Conservation (phyloP, 2,888 invertebrate genomes). For the Baronia brevicornis region DNA sequence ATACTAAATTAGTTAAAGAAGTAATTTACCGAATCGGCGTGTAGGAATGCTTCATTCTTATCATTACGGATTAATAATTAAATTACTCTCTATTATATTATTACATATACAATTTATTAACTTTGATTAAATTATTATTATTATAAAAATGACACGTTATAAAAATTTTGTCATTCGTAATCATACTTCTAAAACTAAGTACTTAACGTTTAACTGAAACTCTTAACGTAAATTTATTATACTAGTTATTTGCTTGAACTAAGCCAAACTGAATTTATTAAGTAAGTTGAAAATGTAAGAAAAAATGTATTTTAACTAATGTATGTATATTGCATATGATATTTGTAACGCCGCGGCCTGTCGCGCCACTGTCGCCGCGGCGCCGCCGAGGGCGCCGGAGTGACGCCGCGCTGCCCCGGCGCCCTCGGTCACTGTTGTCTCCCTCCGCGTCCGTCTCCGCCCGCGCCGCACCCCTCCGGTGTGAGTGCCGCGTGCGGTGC, state of each 20-base stretch:
- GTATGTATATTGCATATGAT: slow-evolving; percentile 63
- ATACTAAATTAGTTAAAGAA: slow-evolving; percentile 81
- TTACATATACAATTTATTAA: slow-evolving; percentile 77
- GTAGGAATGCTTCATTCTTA: slow-evolving; percentile 77
- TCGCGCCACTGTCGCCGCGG: slow-evolving; percentile 25
- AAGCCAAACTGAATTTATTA: slow-evolving; percentile 77
- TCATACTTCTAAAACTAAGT: slow-evolving; percentile 75
- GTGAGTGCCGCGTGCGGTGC: slow-evolving; percentile 58
- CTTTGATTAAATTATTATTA: slow-evolving; percentile 75
- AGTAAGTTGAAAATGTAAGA: slow-evolving; percentile 74
- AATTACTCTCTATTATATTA: slow-evolving; percentile 77
- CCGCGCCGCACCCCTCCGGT: slow-evolving; percentile 47
- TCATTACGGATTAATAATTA: slow-evolving; percentile 76
- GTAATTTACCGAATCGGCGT: slow-evolving; percentile 78
- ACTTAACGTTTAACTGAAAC: slow-evolving; percentile 73
- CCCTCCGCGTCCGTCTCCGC: too few relatives aligned
- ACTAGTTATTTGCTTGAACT: slow-evolving; percentile 76
- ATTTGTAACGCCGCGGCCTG: slow-evolving; percentile 36
- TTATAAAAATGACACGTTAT: slow-evolving; percentile 74
- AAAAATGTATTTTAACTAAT: slow-evolving; percentile 74
- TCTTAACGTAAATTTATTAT: slow-evolving; percentile 74
- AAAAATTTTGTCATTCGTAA: slow-evolving; percentile 76
- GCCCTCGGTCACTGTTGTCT: slow-evolving; percentile 63
- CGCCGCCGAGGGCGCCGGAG: slow-evolving; percentile 59
- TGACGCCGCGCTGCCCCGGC: slow-evolving; percentile 43